Percentiles rank a stretch among this genome's conserved stretches.
phyloP scores from a whole-genome alignment of 2,113 vertebrate species.

The Corythoichthys haematopterus region DNA sequence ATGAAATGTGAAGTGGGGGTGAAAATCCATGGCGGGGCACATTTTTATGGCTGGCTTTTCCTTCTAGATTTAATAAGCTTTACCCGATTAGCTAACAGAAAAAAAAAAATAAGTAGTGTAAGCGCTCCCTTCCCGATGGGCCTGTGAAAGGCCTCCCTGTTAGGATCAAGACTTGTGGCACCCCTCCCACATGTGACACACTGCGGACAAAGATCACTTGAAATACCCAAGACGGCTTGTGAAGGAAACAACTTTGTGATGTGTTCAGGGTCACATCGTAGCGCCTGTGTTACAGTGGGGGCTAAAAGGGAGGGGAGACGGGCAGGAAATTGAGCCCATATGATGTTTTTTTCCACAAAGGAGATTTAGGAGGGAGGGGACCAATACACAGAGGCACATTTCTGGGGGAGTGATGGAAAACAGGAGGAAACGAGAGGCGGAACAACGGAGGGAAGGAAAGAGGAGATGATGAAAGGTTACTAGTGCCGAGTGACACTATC shows the following conservation, averaged over 20 bases:
- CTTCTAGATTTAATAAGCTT: slow-evolving; percentile 45
- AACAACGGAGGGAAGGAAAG: slow-evolving; percentile 28
- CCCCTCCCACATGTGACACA: slow-evolving; percentile 27
- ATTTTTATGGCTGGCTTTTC: slow-evolving; percentile 42
- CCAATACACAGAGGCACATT: slow-evolving; percentile 40
- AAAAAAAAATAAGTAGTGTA: slow-evolving; percentile 21
- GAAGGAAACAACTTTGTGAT: neutral
- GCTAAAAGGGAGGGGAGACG: slow-evolving; percentile 53
- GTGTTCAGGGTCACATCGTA: slow-evolving; percentile 12
- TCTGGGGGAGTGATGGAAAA: slow-evolving; percentile 68
- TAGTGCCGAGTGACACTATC: slow-evolving; percentile 42
- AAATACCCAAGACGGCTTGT: slow-evolving; percentile 5
- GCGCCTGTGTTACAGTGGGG: slow-evolving; percentile 51
- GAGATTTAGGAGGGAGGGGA: slow-evolving; percentile 60
- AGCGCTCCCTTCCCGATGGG: slow-evolving; percentile 26
- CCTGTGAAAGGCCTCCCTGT: slow-evolving; percentile 27
- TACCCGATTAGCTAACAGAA: slow-evolving; percentile 36
- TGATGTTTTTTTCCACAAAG: slow-evolving; percentile 71
- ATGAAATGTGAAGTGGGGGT: slow-evolving; percentile 50
- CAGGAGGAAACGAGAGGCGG: slow-evolving; percentile 49
- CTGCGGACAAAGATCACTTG: slow-evolving; percentile 9
- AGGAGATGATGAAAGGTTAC: slow-evolving; percentile 27
- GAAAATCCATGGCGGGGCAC: slow-evolving; percentile 25
- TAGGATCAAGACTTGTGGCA: slow-evolving; percentile 34
- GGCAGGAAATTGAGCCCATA: slow-evolving; percentile 76